Evolutionary conservation across 1,140 invertebrate species (phyloP).

Genomic region (Solen grandis): DNA sequence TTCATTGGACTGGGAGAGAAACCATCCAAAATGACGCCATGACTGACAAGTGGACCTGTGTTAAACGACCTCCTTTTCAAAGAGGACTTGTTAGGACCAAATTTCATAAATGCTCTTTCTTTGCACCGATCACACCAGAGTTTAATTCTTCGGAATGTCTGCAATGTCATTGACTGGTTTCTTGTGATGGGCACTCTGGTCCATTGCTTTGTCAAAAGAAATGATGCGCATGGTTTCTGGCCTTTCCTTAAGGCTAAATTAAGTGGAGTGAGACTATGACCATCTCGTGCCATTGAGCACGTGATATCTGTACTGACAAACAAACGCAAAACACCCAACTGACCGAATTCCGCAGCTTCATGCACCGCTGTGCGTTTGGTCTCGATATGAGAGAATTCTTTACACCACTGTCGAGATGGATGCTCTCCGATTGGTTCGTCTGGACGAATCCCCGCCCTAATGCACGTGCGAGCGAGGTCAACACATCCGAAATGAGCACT

Average conservation of each 20-base stretch:
- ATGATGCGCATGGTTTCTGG: conserved; percentile 77
- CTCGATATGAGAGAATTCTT: conserved; percentile 71
- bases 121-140: conserved; percentile 77
- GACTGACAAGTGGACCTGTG: conserved; percentile 72
- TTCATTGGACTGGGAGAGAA: conserved; percentile 76
- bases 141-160: conserved; percentile 72
- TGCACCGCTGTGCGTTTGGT: conserved; percentile 76
- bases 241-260: conserved; percentile 76
- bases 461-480: conserved; percentile 75
- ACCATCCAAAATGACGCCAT: conserved; percentile 75
- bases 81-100: conserved; percentile 72
- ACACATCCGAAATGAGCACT: conserved; percentile 79
- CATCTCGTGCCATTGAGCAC: conserved; percentile 76
- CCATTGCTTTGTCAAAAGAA: conserved; percentile 80
- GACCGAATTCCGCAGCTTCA: conserved; percentile 76
- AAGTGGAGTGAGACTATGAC: conserved; percentile 73
- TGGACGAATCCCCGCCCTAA: conserved; percentile 70
- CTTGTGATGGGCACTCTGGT: conserved; percentile 72
- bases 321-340: conserved; percentile 75
- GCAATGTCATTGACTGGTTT: conserved; percentile 72
- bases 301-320: conserved; percentile 79
- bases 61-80: conserved; percentile 70
- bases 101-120: conserved; percentile 71
- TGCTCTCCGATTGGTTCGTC: conserved; percentile 78
- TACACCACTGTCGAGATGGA: conserved; percentile 77